Evolutionary conservation across 1,140 invertebrate genomes (phyloP).

Genomic region (Aleiodes sp.): DNA sequence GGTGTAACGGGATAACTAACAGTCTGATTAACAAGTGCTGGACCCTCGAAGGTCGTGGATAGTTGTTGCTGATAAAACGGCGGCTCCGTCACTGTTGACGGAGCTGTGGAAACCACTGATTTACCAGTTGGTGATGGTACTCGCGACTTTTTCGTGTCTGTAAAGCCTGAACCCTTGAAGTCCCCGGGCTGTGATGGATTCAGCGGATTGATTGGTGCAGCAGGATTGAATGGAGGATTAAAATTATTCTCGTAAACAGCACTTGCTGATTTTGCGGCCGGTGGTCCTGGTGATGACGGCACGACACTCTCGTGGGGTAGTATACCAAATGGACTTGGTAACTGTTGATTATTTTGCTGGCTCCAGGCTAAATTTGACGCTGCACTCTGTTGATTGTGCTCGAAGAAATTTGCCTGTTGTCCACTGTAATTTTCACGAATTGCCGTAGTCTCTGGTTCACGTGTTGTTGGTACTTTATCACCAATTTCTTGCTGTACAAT

Average conservation of each 20-base stretch:
- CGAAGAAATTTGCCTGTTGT: constrained; percentile 73
- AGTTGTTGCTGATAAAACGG: constrained; percentile 71
- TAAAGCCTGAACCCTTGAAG: constrained; percentile 49
- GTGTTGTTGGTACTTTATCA: constrained; percentile 43
- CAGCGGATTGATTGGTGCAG: constrained; percentile 72
- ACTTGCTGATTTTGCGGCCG: constrained; percentile 63
- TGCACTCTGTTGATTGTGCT: constrained; percentile 66
- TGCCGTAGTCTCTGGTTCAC: constrained; percentile 57
- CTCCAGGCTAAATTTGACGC: constrained; percentile 69
- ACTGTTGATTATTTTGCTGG: constrained; percentile 71
- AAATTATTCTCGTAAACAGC: constrained; percentile 74
- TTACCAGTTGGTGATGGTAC: constrained; percentile 20
- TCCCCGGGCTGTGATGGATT: constrained; percentile 63
- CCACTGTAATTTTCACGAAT: constrained; percentile 62
- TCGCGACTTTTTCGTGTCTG: constrained; percentile 52
- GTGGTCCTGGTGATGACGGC: constrained; percentile 71
- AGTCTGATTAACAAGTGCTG: constrained; percentile 48
- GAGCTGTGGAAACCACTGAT: constrained; percentile 67
- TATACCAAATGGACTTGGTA: constrained; percentile 79
- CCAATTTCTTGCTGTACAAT: constrained; percentile 54
- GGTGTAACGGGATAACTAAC: constrained; percentile 46
- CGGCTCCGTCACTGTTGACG: constrained; percentile 65
- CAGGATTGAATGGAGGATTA: constrained; percentile 71
- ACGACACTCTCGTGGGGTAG: constrained; percentile 81
- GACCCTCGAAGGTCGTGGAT: constrained; percentile 62